A percentile compares a stretch with the other conserved stretches of the same genome.
These are phyloP conservation scores for Sycobia sp. DNA, from an alignment of 1,140 invertebrate genomes.

Conservation along the genomic window DNA sequence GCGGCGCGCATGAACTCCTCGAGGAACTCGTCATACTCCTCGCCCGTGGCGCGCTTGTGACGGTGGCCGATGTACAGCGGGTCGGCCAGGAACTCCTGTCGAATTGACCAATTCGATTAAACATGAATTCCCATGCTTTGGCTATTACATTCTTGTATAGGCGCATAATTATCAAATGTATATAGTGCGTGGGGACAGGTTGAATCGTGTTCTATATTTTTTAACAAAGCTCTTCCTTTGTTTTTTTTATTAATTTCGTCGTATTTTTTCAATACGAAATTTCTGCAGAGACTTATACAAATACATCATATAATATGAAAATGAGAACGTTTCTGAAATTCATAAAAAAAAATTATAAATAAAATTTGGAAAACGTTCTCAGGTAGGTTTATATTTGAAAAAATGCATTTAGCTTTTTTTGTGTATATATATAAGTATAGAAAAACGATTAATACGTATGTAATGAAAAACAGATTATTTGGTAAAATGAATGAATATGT, in stretches of 20 bases:
- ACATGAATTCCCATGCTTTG: neutral
- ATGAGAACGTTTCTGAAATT: too few species aligned
- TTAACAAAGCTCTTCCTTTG: too few species aligned
- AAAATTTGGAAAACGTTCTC: too few species aligned
- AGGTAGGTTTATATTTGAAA: too few species aligned
- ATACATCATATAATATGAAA: too few species aligned
- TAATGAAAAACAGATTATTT: too few species aligned
- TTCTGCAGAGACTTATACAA: too few species aligned
- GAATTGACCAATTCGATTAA: neutral
- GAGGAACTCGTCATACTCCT: slow-evolving; percentile 88
- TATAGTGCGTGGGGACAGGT: neutral
- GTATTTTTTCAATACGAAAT: too few species aligned
- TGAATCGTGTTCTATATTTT: too few species aligned
- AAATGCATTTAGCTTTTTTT: neutral
- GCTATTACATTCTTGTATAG: neutral
- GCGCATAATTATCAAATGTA: neutral
- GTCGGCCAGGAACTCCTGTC: slow-evolving; percentile 80
- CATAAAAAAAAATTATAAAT: too few species aligned
- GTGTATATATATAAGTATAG: neutral
- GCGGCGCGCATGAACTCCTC: slow-evolving; percentile 97
- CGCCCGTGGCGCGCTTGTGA: slow-evolving; percentile 80
- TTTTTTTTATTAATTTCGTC: too few species aligned
- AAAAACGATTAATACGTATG: neutral
- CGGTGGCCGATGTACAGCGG: slow-evolving; percentile 90
- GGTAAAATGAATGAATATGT: too few species aligned